phyloP scores from a whole-genome alignment of 2,797 vertebrate species.

The Nannoperca australis region DNA sequence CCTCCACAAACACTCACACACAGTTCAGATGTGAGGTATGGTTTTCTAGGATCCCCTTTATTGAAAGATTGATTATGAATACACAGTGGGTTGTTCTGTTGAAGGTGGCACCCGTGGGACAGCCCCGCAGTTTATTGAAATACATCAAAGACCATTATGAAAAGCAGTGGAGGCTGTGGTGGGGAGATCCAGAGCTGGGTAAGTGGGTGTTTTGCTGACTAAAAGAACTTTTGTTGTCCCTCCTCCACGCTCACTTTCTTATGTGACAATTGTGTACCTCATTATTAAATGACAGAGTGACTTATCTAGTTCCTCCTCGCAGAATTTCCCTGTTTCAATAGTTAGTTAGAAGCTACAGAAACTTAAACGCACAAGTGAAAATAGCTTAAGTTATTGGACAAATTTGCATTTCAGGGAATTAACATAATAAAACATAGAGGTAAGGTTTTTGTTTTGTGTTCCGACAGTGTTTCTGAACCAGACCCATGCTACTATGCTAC shows the following conservation, averaged over 20 bases:
- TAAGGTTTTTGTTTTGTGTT: background rate
- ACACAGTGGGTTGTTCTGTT: constrained; percentile 56
- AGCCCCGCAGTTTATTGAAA: constrained; percentile 68
- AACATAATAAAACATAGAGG: background rate
- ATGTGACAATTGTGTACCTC: constrained; percentile 44
- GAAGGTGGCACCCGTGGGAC: constrained; percentile 62
- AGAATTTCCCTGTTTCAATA: constrained; percentile 57
- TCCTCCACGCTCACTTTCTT: constrained; percentile 58
- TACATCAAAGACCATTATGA: constrained; percentile 45
- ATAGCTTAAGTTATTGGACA: background rate
- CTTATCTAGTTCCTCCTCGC: constrained; percentile 47
- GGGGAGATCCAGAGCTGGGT: constrained; percentile 61
- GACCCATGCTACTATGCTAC: background rate
- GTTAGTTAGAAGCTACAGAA: background rate
- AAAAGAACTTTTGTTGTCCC: constrained; percentile 57
- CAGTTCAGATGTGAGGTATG: constrained; percentile 28
- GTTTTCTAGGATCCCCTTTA: constrained; percentile 60
- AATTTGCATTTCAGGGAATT: background rate
- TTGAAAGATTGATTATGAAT: constrained; percentile 51
- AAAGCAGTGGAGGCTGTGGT: constrained; percentile 42
- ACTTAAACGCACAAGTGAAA: background rate
- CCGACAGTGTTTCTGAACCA: background rate
- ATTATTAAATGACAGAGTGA: constrained; percentile 50
- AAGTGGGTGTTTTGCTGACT: constrained; percentile 65
- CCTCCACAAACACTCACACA: background rate